Evolutionary conservation across 2,797 vertebrate species (phyloP).

Genomic region (Ctenochaetus hawaiiensis): DNA sequence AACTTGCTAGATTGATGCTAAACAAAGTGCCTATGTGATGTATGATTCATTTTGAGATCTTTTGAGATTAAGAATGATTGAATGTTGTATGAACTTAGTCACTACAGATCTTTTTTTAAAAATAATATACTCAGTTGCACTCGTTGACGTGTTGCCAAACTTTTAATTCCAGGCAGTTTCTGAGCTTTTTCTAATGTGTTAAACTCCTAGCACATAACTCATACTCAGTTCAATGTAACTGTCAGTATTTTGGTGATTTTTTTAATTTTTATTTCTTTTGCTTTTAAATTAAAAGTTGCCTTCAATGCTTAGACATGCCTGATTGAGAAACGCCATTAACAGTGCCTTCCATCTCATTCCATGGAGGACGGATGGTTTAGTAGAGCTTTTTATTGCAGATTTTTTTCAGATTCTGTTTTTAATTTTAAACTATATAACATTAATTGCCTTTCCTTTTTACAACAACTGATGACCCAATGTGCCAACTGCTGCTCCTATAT

Average conservation of each 20-base stretch:
- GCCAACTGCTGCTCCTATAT: constrained; percentile 52
- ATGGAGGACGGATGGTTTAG: constrained; percentile 11
- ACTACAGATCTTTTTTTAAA: constrained; percentile 17
- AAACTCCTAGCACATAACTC: neutral
- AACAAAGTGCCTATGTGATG: constrained; percentile 68
- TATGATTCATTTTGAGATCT: constrained; percentile 54
- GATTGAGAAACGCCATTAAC: constrained; percentile 31
- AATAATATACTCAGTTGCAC: constrained; percentile 3
- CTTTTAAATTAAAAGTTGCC: constrained; percentile 8
- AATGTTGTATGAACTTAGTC: constrained; percentile 45
- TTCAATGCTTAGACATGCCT: constrained; percentile 23
- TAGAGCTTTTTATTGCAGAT: constrained; percentile 34
- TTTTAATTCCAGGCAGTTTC: constrained; percentile 37
- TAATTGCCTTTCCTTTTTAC: constrained; percentile 43
- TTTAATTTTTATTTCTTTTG: neutral
- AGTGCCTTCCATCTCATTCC: constrained; percentile 71
- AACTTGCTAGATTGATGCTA: constrained; percentile 19
- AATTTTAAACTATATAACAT: constrained; percentile 16
- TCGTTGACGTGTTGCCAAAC: constrained; percentile 28
- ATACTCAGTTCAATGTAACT: neutral
- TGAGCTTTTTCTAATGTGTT: constrained; percentile 17
- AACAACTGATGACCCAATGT: constrained; percentile 40
- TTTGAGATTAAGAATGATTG: constrained; percentile 55
- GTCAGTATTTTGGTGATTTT: neutral
- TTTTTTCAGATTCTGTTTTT: constrained; percentile 7